phyloP scores from a whole-genome alignment of 2,888 invertebrate genomes.

The Caprella mutica region DNA sequence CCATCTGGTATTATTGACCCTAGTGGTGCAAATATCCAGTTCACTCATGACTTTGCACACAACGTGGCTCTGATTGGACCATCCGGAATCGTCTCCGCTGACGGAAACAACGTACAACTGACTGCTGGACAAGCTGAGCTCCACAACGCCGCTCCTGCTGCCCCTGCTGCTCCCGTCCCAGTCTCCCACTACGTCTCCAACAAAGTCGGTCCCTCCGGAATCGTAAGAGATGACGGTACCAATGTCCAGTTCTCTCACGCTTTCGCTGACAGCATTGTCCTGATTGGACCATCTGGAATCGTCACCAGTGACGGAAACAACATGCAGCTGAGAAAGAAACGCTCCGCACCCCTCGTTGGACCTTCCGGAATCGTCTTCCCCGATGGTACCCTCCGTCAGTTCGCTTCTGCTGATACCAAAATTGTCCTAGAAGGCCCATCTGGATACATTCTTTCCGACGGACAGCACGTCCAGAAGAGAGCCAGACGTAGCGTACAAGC shows the following conservation, averaged over 20 bases:
- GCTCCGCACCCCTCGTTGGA: too few relatives aligned
- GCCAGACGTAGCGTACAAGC: neutral
- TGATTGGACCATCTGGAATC: conserved; percentile 26
- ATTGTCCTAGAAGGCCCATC: too few relatives aligned
- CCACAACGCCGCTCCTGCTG: too few relatives aligned
- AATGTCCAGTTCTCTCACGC: conserved; percentile 24
- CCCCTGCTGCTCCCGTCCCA: neutral
- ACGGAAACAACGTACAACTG: conserved; percentile 21
- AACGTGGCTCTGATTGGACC: conserved; percentile 16
- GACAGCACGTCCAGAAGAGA: too few relatives aligned
- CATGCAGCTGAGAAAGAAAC: conserved; percentile 19
- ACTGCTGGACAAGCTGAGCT: conserved; percentile 21
- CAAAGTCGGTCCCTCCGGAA: conserved; percentile 12
- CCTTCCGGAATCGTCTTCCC: too few relatives aligned
- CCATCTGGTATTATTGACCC: conserved; percentile 24
- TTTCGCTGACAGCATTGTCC: conserved; percentile 13
- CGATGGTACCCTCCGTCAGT: too few relatives aligned
- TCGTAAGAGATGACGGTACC: conserved; percentile 13
- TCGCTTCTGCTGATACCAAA: too few relatives aligned
- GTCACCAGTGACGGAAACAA: conserved; percentile 14
- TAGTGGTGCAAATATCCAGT: conserved; percentile 22
- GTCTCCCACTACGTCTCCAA: neutral
- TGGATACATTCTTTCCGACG: too few relatives aligned
- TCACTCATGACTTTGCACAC: conserved; percentile 20
- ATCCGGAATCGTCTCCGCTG: conserved; percentile 23